Evolutionary conservation across 2,113 vertebrate genomes (phyloP), one percentile per base, ranked within the genome.

Genomic region (Greenwoodochromis staneri): DNA sequence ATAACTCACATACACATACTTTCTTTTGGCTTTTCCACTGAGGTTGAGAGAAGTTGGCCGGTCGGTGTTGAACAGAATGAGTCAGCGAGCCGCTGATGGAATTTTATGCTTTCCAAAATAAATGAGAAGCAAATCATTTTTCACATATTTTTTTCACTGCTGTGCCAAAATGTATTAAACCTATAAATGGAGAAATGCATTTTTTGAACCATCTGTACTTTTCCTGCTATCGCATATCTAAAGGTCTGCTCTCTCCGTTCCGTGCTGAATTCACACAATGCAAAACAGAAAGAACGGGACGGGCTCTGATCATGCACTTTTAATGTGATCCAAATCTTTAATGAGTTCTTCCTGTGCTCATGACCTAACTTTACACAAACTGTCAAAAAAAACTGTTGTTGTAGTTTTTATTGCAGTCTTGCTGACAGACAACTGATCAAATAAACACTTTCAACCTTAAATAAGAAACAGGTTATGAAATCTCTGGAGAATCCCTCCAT

Each of bases 21-120:
- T 45, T 45, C 66, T 45, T 45, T 42, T 16, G 38, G 38, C 66
- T 24, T 3, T 9, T 45, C 13, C 13, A 3, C 13, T 14, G 38
- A 42, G 8, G n/a, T 10, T 27, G 38, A 73, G n/a, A 24, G 36
- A 16, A 71, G 21, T 0, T 3, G 66, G 0, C n/a, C 1, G 7
- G 36, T 21, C 1, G 3, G 12, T 14, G 11, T 14, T 9, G 1
- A 42, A 71, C 36, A 45, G 21, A 73, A 73, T 45, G 36, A 42
- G 21, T 42, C n/a, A 71, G 12, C 5, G 5, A 71, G 38, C 38
- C 21, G 0, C 69, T 73, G 69, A 24, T 27, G 69, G 21, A 73
- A 45, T 16, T 27, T 27, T 45, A 17, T 27, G 21, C 21, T 27
- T 73, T 73, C 38, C 38, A 45, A 73, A 73, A 73, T 73, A 73